These are phyloP conservation scores for Saxidomus purpurata DNA, from an alignment of 1,140 invertebrate species.

Conservation along the genomic window DNA sequence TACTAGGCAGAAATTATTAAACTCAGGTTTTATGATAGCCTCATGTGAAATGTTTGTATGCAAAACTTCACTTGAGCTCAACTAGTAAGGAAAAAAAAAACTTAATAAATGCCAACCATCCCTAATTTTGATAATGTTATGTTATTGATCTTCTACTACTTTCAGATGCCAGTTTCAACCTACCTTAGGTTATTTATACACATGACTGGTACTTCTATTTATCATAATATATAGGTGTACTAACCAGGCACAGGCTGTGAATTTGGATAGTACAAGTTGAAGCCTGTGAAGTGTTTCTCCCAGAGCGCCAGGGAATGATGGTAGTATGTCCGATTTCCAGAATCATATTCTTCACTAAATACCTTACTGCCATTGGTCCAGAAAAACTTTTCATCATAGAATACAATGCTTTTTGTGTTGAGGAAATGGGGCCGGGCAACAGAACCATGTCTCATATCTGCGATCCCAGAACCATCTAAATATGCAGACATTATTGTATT, in stretches of 20 bases:
- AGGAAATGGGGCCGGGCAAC: slow-evolving; percentile 87
- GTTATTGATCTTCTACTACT: too few relatives aligned
- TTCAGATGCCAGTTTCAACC: too few relatives aligned
- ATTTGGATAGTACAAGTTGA: slow-evolving; percentile 77
- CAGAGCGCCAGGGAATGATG: slow-evolving; percentile 89
- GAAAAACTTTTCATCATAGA: slow-evolving; percentile 89
- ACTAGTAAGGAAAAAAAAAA: too few relatives aligned
- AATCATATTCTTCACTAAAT: slow-evolving; percentile 88
- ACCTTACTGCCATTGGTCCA: slow-evolving; percentile 93
- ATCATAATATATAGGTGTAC: too few relatives aligned
- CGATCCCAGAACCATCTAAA: slow-evolving; percentile 92
- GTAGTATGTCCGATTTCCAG: slow-evolving; percentile 89
- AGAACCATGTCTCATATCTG: slow-evolving; percentile 90
- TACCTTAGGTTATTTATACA: too few relatives aligned
- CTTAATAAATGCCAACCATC: too few relatives aligned
- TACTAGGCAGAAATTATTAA: too few relatives aligned
- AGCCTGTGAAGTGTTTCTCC: slow-evolving; percentile 73
- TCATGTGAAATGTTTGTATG: too few relatives aligned
- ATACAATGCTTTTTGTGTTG: slow-evolving; percentile 72
- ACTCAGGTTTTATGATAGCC: too few relatives aligned
- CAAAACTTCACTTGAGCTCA: too few relatives aligned
- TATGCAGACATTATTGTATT: slow-evolving; percentile 94
- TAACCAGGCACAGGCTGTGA: slow-evolving; percentile 82
- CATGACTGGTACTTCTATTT: too few relatives aligned
- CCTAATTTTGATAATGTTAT: too few relatives aligned